phyloP scores from a whole-genome alignment of 2,797 vertebrate genomes.

The Anolis apletophallus region DNA sequence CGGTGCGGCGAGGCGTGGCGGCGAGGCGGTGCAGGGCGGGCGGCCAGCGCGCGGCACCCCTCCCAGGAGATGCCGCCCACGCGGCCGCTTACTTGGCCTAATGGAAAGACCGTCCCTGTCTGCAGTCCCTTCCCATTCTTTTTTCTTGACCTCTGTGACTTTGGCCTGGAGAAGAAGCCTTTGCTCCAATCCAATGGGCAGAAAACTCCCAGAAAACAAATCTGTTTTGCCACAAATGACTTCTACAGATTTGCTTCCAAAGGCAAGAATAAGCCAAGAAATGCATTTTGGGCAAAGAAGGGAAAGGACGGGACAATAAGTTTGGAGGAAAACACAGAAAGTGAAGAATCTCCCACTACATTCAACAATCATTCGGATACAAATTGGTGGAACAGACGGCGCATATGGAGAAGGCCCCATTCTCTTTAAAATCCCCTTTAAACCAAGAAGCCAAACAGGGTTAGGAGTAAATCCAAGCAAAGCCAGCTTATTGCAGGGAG shows the following conservation, averaged over 20 bases:
- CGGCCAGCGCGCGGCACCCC: no score
- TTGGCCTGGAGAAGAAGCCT: no score
- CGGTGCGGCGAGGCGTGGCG: no score
- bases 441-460: constrained; percentile 58
- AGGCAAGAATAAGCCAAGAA: background rate
- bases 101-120: no score
- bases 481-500: constrained; percentile 73
- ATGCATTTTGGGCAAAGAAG: background rate
- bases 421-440: background rate
- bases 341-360: constrained; percentile 62
- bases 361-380: constrained; percentile 50
- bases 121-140: no score
- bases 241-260: background rate
- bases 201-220: no score
- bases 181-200: no score
- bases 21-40: no score
- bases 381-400: background rate
- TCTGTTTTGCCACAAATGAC: no score
- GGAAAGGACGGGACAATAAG: background rate
- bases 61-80: no score
- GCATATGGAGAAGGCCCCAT: background rate
- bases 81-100: no score
- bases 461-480: constrained; percentile 54
- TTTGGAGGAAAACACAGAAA: background rate
- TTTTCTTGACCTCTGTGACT: no score